Conservation (phyloP, 2,797 vertebrate genomes). For the Bufotes viridis region DNA sequence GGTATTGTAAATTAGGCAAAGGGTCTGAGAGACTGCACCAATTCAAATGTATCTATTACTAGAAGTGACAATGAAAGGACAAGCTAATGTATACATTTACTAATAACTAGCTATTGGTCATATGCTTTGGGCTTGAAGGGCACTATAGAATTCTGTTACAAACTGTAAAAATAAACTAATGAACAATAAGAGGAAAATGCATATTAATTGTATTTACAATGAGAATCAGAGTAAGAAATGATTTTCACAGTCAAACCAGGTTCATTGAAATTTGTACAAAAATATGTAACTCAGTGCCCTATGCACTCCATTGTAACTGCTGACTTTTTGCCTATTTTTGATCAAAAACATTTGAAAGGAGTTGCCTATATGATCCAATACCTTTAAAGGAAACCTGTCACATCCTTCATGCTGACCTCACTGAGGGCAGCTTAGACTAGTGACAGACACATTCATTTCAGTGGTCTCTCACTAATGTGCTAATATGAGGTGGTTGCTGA, state of each 20-base stretch:
- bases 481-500: too few relatives aligned
- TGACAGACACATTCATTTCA: too few relatives aligned
- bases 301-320: too few relatives aligned
- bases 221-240: background rate
- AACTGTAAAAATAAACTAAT: background rate
- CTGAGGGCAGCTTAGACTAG: too few relatives aligned
- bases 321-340: too few relatives aligned
- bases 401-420: too few relatives aligned
- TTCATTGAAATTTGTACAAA: too few relatives aligned
- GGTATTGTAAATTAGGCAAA: conserved; percentile 26
- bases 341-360: too few relatives aligned
- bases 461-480: too few relatives aligned
- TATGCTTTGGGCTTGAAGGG: background rate
- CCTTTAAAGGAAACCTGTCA: too few relatives aligned
- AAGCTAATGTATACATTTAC: conserved; percentile 8
- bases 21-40: background rate
- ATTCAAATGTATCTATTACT: conserved; percentile 9
- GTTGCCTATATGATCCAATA: too few relatives aligned
- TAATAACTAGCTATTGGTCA: background rate
- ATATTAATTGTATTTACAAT: background rate
- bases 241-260: background rate
- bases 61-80: background rate
- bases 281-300: too few relatives aligned
- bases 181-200: background rate
- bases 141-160: background rate